Evolutionary conservation across 2,888 invertebrate genomes (phyloP).

Genomic region (Hydrotaea cyrtoneurina): DNA sequence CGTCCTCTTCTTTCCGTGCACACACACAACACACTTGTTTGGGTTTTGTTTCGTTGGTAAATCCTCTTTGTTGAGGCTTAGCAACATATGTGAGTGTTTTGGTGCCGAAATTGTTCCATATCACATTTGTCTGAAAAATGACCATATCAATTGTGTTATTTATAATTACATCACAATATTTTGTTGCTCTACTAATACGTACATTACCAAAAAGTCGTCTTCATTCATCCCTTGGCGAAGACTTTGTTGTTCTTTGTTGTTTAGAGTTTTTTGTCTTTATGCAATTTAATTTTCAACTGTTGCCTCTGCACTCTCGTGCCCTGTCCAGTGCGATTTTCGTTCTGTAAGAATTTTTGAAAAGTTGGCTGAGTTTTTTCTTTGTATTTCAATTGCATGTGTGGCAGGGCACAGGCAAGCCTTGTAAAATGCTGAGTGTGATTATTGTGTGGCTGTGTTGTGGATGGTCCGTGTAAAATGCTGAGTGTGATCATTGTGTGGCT

Average conservation of each 20-base stretch:
- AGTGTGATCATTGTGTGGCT: too few relatives aligned
- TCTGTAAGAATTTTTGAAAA: slow-evolving; percentile 44
- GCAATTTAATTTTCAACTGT: slow-evolving; percentile 41
- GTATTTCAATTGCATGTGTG: not conserved
- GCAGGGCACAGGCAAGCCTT: not conserved
- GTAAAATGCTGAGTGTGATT: too few relatives aligned
- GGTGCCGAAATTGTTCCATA: not conserved
- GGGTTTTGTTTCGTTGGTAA: not conserved
- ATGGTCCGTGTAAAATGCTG: too few relatives aligned
- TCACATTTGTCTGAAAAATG: slow-evolving; percentile 9
- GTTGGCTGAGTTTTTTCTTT: not conserved
- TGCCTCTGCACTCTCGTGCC: slow-evolving; percentile 26
- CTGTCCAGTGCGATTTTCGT: slow-evolving; percentile 54
- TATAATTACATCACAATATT: slow-evolving; percentile 65
- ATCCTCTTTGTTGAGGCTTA: slow-evolving; percentile 60
- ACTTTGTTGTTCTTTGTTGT: not conserved
- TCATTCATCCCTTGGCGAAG: slow-evolving; percentile 18
- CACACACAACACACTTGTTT: slow-evolving; percentile 50
- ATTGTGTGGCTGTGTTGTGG: too few relatives aligned
- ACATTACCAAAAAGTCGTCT: not conserved
- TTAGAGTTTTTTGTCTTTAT: slow-evolving; percentile 53
- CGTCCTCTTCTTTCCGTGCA: not conserved
- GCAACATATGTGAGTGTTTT: slow-evolving; percentile 64
- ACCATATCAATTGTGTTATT: slow-evolving; percentile 50
- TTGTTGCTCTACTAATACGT: slow-evolving; percentile 8